A percentile compares a stretch with the other conserved stretches of the same genome.
These are phyloP conservation scores for Agapostemon virescens DNA, from an alignment of 2,888 invertebrate genomes.

Conservation along the genomic window DNA sequence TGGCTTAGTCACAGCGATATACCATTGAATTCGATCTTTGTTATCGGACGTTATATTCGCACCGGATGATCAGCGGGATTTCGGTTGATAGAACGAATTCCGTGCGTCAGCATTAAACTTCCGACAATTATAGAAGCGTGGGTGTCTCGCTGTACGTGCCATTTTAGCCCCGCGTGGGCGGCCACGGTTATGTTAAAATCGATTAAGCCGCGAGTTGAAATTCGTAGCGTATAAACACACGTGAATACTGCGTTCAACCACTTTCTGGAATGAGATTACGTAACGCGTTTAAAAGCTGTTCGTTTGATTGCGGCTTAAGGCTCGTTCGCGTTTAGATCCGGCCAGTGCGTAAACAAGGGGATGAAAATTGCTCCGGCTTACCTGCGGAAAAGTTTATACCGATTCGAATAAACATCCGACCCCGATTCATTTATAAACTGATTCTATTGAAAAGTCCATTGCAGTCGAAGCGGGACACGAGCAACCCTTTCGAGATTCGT, in stretches of 20 bases:
- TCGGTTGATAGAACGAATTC: constrained; percentile 20
- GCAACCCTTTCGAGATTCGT: neutral
- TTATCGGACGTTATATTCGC: constrained; percentile 10
- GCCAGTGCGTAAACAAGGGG: constrained; percentile 2
- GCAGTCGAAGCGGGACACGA: neutral
- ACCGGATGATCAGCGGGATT: constrained; percentile 11
- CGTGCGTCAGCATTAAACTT: constrained; percentile 50
- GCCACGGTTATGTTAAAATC: constrained; percentile 25
- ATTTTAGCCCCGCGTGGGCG: constrained; percentile 11
- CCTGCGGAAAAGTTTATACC: neutral
- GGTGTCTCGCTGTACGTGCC: constrained; percentile 4
- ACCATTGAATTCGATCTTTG: neutral
- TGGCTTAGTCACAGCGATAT: constrained; percentile 1
- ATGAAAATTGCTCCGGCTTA: constrained; percentile 8
- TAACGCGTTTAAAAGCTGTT: constrained; percentile 36
- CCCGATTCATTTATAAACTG: neutral
- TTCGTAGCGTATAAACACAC: constrained; percentile 36
- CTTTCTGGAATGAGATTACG: constrained; percentile 44
- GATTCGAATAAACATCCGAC: constrained; percentile 1
- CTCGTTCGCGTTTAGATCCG: neutral
- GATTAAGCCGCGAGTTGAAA: constrained; percentile 39
- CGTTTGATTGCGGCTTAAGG: constrained; percentile 19
- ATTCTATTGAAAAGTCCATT: neutral
- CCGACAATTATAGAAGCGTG: constrained; percentile 20
- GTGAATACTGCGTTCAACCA: constrained; percentile 9